Evolutionary conservation across 2,888 invertebrate genomes (phyloP).

Genomic region (Petrolisthes cinctipes): DNA sequence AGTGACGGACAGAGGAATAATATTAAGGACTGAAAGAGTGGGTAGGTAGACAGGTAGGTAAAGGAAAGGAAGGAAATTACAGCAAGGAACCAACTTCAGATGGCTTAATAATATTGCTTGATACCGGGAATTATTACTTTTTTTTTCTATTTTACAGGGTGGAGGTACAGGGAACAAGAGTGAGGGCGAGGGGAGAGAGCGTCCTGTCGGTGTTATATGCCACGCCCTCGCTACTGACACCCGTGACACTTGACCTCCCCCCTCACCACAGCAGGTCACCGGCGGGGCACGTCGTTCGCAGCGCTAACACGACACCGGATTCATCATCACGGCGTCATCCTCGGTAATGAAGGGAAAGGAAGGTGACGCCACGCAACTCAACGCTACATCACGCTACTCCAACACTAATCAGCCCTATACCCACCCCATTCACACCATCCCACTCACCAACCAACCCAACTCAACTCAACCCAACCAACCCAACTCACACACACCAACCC

Average conservation of each 20-base stretch:
- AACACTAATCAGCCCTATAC: neutral
- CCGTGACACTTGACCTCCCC: slow-evolving; percentile 40
- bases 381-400: neutral
- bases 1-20: no score
- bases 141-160: no score
- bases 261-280: slow-evolving; percentile 21
- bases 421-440: neutral
- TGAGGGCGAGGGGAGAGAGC: neutral
- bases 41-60: no score
- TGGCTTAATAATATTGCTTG: no score
- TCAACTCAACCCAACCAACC: neutral
- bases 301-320: slow-evolving; percentile 24
- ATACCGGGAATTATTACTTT: no score
- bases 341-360: slow-evolving; percentile 14
- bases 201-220: slow-evolving; percentile 39
- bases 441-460: neutral
- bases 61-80: no score
- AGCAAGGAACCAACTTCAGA: no score
- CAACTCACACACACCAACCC: neutral
- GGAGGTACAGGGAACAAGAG: neutral
- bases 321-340: slow-evolving; percentile 2
- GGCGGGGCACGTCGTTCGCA: slow-evolving; percentile 25
- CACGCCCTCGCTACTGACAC: slow-evolving; percentile 43
- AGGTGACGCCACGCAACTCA: neutral
- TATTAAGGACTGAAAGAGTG: no score